Conservation (phyloP, 2,797 vertebrate genomes). For the Lepilemur ruficaudatus region DNA sequence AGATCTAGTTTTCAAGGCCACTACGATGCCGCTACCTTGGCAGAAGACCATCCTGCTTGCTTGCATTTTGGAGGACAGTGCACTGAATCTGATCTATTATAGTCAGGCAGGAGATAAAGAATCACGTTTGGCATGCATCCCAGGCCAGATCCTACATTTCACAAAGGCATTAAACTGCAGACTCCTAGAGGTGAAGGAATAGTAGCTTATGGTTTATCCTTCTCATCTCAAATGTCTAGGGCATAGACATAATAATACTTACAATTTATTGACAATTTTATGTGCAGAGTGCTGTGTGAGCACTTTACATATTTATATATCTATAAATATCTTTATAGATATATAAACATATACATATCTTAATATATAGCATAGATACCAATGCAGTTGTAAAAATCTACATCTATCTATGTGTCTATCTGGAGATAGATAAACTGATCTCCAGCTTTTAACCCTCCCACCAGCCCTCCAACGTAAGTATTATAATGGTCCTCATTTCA, state of each 20-base stretch:
- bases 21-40: neutral
- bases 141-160: neutral
- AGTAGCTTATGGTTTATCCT: neutral
- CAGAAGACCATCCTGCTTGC: neutral
- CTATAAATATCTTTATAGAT: neutral
- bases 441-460: neutral
- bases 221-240: neutral
- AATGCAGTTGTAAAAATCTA: neutral
- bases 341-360: neutral
- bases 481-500: neutral
- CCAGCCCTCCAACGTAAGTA: neutral
- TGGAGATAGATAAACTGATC: neutral
- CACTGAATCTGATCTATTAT: neutral
- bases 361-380: neutral
- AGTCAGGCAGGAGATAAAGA: slow-evolving; percentile 4
- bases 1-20: neutral
- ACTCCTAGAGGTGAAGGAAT: neutral
- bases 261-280: neutral
- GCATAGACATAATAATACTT: neutral
- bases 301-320: neutral
- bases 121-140: neutral
- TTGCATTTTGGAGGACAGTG: neutral
- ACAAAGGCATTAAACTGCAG: neutral
- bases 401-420: neutral
- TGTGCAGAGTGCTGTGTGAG: neutral